phyloP scores from a whole-genome alignment of 2,888 invertebrate species.

The Apamea sordens region DNA sequence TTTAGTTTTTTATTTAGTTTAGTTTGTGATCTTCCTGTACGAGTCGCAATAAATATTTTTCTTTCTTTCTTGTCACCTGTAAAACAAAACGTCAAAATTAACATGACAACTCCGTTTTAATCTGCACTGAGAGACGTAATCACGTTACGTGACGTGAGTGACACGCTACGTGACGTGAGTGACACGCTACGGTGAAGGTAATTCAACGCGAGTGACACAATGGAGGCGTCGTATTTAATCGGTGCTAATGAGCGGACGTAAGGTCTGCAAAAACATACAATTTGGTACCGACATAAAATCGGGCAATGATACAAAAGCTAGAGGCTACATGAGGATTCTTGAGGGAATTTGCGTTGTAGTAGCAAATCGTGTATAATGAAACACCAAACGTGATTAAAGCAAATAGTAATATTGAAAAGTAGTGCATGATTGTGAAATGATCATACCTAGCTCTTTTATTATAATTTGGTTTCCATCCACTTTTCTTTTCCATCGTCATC shows the following conservation, averaged over 20 bases:
- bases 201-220: slow-evolving; percentile 35
- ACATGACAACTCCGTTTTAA: slow-evolving; percentile 17
- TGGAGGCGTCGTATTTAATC: slow-evolving; percentile 25
- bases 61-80: neutral
- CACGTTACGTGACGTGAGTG: slow-evolving; percentile 15
- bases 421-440: too few relatives aligned
- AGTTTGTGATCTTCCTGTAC: too few relatives aligned
- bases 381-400: neutral
- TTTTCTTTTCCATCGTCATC: too few relatives aligned
- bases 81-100: slow-evolving; percentile 8
- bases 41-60: too few relatives aligned
- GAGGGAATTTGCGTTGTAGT: neutral
- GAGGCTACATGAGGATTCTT: neutral
- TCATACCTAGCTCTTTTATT: too few relatives aligned
- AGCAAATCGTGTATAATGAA: neutral
- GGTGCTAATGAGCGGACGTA: slow-evolving; percentile 42
- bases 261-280: slow-evolving; percentile 34
- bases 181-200: slow-evolving; percentile 13
- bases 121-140: slow-evolving; percentile 3
- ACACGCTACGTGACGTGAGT: slow-evolving; percentile 17
- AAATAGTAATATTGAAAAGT: too few relatives aligned
- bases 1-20: too few relatives aligned
- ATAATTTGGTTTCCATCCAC: too few relatives aligned
- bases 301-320: neutral
- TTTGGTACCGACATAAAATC: neutral